Conservation (phyloP, 2,888 invertebrate species). For the Pseudanteris insignis region DNA sequence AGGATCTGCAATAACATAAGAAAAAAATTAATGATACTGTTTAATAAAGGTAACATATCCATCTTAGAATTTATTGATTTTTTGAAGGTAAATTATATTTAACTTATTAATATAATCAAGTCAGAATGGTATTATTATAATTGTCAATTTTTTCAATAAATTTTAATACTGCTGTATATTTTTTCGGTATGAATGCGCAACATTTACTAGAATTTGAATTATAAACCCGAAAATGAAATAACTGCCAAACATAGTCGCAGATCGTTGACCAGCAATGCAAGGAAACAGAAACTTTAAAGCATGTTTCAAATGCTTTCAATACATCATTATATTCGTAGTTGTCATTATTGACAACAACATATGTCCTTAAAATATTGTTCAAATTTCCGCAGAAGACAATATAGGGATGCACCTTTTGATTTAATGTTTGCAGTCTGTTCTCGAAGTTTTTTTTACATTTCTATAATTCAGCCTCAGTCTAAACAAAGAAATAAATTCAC, state of each 20-base stretch:
- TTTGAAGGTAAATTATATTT: not conserved
- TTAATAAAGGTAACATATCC: conserved; percentile 2
- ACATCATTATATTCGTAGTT: conserved; percentile 14
- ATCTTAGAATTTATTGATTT: not conserved
- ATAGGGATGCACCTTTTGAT: conserved; percentile 13
- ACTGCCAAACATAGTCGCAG: conserved; percentile 13
- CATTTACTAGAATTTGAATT: conserved; percentile 7
- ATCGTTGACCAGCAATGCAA: conserved; percentile 14
- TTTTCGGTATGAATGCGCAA: conserved; percentile 5
- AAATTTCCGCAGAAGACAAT: conserved; percentile 21
- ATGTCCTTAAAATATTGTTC: conserved; percentile 16
- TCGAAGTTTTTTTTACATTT: not conserved
- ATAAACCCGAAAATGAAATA: conserved; percentile 12
- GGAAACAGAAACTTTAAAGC: conserved; percentile 15
- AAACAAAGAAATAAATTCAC: not conserved
- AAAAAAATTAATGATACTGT: conserved; percentile 30
- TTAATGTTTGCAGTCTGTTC: not conserved
- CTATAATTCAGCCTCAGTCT: conserved; percentile 9
- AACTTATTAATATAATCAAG: not conserved
- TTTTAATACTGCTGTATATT: conserved; percentile 4
- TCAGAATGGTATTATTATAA: no score
- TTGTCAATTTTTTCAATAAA: conserved; percentile 22
- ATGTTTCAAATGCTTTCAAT: conserved; percentile 18
- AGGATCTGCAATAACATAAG: conserved; percentile 31
- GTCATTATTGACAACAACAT: conserved; percentile 18